phyloP scores from a whole-genome alignment of 2,797 vertebrate species.

The Acanthurus lineatus region DNA sequence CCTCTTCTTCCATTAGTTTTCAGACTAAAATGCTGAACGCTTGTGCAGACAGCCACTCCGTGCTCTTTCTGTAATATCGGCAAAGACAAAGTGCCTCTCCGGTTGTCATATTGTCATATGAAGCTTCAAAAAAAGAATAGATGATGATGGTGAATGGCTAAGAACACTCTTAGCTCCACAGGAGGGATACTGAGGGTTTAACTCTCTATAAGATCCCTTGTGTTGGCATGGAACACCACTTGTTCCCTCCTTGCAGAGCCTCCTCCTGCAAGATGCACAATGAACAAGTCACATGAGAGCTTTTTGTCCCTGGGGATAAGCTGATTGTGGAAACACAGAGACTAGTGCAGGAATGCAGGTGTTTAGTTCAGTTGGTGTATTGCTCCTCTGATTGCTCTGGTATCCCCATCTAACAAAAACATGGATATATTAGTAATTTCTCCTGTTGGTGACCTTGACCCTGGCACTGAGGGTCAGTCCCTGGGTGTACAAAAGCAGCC shows the following conservation, averaged over 20 bases:
- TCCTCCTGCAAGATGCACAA: conserved; percentile 57
- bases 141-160: conserved; percentile 5
- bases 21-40: conserved; percentile 42
- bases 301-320: conserved; percentile 60
- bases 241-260: conserved; percentile 48
- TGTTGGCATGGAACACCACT: conserved; percentile 47
- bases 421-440: too few species aligned
- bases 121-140: conserved; percentile 18
- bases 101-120: conserved; percentile 1
- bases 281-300: conserved; percentile 55
- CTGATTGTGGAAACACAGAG: conserved; percentile 39
- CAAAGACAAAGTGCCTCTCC: conserved; percentile 33
- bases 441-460: too few species aligned
- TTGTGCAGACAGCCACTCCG: conserved; percentile 42
- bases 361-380: conserved; percentile 62
- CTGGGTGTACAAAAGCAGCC: too few species aligned
- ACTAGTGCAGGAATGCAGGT: conserved; percentile 48
- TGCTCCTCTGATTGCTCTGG: conserved; percentile 7
- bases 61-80: conserved; percentile 36
- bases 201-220: conserved; percentile 53
- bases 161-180: conserved; percentile 31
- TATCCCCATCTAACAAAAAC: too few species aligned
- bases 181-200: conserved; percentile 53
- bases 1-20: conserved; percentile 56
- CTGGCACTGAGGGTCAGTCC: too few species aligned